These are phyloP conservation scores for Kuschelorhynchus macadamiae DNA, from an alignment of 2,888 invertebrate species.

Conservation along the genomic window DNA sequence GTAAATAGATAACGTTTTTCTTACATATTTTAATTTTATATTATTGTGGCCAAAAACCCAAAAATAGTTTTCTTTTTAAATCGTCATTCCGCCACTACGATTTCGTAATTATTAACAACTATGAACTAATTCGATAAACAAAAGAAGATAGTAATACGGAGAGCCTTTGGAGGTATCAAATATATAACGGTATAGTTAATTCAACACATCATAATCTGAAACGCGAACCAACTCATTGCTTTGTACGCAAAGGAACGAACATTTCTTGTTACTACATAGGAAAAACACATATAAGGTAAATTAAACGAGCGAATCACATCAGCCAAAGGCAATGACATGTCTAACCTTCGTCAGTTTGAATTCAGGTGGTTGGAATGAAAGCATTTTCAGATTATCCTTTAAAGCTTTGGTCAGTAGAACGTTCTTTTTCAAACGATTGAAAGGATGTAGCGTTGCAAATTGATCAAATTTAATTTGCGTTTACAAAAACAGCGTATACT, in stretches of 20 bases:
- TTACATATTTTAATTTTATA: too few relatives aligned
- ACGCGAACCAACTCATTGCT: conserved; percentile 30
- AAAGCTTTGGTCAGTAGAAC: conserved; percentile 8
- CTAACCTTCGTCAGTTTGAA: conserved; percentile 42
- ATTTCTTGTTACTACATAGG: conserved; percentile 35
- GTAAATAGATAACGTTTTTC: too few relatives aligned
- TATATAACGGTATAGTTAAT: conserved; percentile 20
- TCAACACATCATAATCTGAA: conserved; percentile 21
- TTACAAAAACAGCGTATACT: too few relatives aligned
- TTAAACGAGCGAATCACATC: conserved; percentile 42
- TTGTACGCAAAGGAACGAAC: conserved; percentile 29
- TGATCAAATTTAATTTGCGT: too few relatives aligned
- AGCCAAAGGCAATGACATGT: conserved; percentile 36
- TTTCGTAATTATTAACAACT: too few relatives aligned
- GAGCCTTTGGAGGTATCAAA: too few relatives aligned
- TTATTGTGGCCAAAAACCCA: too few relatives aligned
- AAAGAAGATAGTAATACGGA: too few relatives aligned
- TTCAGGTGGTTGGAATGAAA: conserved; percentile 21
- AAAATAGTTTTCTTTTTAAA: too few relatives aligned
- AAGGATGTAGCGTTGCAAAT: too few relatives aligned
- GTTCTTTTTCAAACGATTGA: background rate
- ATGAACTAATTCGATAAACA: too few relatives aligned
- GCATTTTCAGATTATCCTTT: conserved; percentile 8
- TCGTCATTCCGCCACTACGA: too few relatives aligned
- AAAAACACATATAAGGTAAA: conserved; percentile 35